phyloP scores from a whole-genome alignment of 2,113 vertebrate species.

The Sylvietta virens region DNA sequence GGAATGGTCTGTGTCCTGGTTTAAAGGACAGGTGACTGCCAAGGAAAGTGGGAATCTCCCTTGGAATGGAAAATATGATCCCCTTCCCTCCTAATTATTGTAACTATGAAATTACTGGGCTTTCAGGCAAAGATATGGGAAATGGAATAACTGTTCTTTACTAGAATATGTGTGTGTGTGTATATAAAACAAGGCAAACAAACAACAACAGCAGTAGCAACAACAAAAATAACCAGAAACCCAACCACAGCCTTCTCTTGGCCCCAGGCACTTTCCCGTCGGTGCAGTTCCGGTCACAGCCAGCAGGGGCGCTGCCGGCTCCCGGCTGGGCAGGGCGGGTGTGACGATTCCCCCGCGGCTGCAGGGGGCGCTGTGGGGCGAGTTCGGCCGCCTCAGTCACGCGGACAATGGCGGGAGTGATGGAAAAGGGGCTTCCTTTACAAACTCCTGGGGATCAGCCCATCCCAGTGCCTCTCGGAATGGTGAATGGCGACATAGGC shows the following conservation, averaged over 20 bases:
- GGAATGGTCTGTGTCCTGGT: not conserved
- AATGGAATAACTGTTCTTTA: not conserved
- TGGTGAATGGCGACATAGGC: accelerated
- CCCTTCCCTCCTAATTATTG: not conserved
- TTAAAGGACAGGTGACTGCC: not conserved
- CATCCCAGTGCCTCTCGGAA: accelerated
- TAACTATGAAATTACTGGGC: not conserved
- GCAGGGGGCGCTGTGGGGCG: not conserved
- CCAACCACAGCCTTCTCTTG: accelerated
- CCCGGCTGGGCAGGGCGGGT: accelerated
- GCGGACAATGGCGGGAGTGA: accelerated
- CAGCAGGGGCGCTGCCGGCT: not conserved
- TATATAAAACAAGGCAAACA: no score
- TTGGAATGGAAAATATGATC: not conserved
- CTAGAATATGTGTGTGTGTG: not conserved
- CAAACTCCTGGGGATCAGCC: accelerated
- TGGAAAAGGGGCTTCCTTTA: accelerated
- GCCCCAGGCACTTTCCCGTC: accelerated
- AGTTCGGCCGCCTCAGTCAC: accelerated
- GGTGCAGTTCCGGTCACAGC: accelerated
- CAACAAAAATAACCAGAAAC: not conserved
- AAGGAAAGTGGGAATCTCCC: not conserved
- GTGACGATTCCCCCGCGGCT: accelerated
- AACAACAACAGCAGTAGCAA: no score
- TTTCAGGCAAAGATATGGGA: not conserved